Evolutionary conservation across 1,140 invertebrate species (phyloP), one percentile per base, ranked within the genome.

Genomic region (Drosophila pallidifrons): DNA sequence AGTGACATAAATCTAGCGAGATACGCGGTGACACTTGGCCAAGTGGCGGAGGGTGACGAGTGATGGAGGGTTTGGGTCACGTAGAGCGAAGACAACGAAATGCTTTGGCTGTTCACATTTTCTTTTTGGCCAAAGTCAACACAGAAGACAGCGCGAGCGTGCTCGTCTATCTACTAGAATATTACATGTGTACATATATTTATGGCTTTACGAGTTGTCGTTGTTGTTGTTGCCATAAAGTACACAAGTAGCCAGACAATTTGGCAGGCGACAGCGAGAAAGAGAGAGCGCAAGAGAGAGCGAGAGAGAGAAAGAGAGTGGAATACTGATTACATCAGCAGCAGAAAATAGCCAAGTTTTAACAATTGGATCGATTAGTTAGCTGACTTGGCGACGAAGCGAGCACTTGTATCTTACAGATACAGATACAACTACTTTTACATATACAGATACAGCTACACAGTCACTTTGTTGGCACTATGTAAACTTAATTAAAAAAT

Each of bases 241-340:
- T 65, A 52, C 58, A 52, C 61, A 64, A 64, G 63, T 69, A 59
- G 59, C 32, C 60, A 72, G 69, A 72, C 69, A 72, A 66, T 72
- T 72, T 72, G 69, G 69, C 69, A 66, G 45, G 16, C 52, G 25
- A 51, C 25, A 11, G 25, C 11, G n/a, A 15, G 28, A 15, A 32
- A 52, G 15, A 5, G 30, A 32, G 30, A 5, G 30, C 5, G 6
- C 30, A 8, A 32, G 30, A 1, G 30, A 32, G 30, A n/a, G n/a
- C n/a, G n/a, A n/a, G n/a, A n/a, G 35, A 35, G 32, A 35, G 32
- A 38, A 1, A 38, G 30, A 38, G 54, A 54, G 10, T 46, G 45
- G 45, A 15, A 57, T 57, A 41, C 32, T 72, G 81, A 85, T 85
- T 85, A 85, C 81, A 85, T 85, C 81, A 85, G 81, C 81, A 75